Evolutionary conservation across 2,797 vertebrate genomes (phyloP).

Genomic region (Moxostoma hubbsi): DNA sequence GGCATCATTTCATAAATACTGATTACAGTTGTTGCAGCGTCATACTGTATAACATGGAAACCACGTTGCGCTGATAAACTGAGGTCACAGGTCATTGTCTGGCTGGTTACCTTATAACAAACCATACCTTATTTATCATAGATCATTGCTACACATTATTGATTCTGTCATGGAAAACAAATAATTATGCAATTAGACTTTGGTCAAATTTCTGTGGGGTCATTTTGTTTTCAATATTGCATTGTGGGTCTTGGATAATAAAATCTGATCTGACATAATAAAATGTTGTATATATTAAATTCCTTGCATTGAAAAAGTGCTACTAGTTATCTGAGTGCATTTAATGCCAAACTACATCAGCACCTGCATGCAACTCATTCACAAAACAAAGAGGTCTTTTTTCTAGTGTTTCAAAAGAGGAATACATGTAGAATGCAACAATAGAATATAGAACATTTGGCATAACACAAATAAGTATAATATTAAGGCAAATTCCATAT

Average conservation of each 20-base stretch:
- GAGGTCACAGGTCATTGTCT: background rate
- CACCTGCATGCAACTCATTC: slow-evolving; percentile 30
- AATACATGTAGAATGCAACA: background rate
- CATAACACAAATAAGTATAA: slow-evolving; percentile 72
- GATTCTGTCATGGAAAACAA: background rate
- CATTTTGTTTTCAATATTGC: background rate
- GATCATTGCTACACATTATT: background rate
- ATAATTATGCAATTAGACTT: background rate
- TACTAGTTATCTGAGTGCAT: slow-evolving; percentile 22
- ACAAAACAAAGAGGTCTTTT: background rate
- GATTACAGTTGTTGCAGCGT: slow-evolving; percentile 23
- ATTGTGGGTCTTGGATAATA: background rate
- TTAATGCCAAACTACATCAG: slow-evolving; percentile 25
- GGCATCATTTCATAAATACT: slow-evolving; percentile 29
- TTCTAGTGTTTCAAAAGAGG: background rate
- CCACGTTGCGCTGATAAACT: background rate
- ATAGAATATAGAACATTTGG: slow-evolving; percentile 60
- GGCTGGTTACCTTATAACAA: background rate
- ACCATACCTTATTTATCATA: background rate
- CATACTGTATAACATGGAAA: background rate
- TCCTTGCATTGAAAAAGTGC: slow-evolving; percentile 22
- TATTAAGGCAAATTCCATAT: slow-evolving; percentile 72
- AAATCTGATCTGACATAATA: background rate
- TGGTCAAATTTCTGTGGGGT: background rate
- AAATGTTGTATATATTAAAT: background rate